Conservation (phyloP, 2,888 invertebrate genomes). For the Ferdinandea cuprea region DNA sequence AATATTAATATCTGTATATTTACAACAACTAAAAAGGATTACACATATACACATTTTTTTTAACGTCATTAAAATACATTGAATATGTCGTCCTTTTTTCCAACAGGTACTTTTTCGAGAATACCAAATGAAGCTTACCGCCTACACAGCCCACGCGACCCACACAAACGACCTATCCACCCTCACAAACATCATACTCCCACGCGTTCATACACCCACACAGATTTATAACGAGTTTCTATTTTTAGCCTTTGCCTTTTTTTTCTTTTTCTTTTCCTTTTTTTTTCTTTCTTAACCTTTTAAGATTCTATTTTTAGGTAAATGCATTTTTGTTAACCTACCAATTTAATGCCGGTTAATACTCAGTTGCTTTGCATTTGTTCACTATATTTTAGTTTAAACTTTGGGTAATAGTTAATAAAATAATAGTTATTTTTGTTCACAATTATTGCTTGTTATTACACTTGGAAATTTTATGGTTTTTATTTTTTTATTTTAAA, state of each 20-base stretch:
- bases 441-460: conserved; percentile 18
- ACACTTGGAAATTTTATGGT: background rate
- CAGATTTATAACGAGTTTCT: conserved; percentile 23
- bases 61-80: conserved; percentile 38
- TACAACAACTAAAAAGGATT: conserved; percentile 35
- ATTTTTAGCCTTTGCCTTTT: conserved; percentile 46
- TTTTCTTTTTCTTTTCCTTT: no score
- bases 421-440: conserved; percentile 1
- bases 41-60: conserved; percentile 43
- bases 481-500: conserved; percentile 9
- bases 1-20: conserved; percentile 32
- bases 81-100: conserved; percentile 55
- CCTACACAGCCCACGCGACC: conserved; percentile 7
- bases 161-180: conserved; percentile 1
- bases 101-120: conserved; percentile 63
- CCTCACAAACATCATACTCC: background rate
- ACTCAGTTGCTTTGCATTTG: background rate
- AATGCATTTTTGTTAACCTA: conserved; percentile 38
- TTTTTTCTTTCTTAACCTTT: background rate
- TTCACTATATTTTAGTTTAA: conserved; percentile 3
- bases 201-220: conserved; percentile 5
- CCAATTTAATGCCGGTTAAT: conserved; percentile 44
- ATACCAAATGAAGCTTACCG: conserved; percentile 26
- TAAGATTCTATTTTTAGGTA: conserved; percentile 53
- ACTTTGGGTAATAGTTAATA: background rate